Conservation (phyloP, 2,888 invertebrate species). For the Brenthis hecate region DNA sequence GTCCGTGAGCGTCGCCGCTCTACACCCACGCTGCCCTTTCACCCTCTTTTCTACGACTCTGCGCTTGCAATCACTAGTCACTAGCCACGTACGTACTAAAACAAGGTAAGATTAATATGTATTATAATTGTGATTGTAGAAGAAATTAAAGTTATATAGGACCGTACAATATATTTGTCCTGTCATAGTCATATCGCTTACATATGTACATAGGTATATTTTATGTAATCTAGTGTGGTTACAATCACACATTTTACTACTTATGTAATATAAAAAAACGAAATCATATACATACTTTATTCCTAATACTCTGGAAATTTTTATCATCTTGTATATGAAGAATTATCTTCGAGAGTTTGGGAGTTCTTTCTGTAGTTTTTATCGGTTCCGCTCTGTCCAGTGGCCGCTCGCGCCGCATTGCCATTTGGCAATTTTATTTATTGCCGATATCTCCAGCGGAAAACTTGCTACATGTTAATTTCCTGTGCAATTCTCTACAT, state of each 20-base stretch:
- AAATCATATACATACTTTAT: no score
- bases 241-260: no score
- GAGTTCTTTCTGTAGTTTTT: conserved; percentile 57
- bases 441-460: conserved; percentile 68
- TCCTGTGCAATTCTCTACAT: conserved; percentile 58
- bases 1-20: conserved; percentile 9
- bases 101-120: no score
- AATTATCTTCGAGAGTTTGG: neutral
- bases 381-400: conserved; percentile 59
- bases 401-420: conserved; percentile 51
- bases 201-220: no score
- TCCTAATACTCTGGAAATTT: no score
- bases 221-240: no score
- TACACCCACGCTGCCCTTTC: conserved; percentile 10
- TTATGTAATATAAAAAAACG: no score
- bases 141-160: no score
- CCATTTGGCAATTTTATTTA: conserved; percentile 78
- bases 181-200: no score
- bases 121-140: no score
- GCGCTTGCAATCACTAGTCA: neutral
- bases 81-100: neutral
- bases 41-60: neutral
- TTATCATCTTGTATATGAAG: neutral
- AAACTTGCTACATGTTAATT: conserved; percentile 77
- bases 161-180: no score